A percentile compares a stretch with the other conserved stretches of the same genome.
Conservation (phyloP, 2,888 invertebrate genomes). For the Cylindroiulus punctatus region DNA sequence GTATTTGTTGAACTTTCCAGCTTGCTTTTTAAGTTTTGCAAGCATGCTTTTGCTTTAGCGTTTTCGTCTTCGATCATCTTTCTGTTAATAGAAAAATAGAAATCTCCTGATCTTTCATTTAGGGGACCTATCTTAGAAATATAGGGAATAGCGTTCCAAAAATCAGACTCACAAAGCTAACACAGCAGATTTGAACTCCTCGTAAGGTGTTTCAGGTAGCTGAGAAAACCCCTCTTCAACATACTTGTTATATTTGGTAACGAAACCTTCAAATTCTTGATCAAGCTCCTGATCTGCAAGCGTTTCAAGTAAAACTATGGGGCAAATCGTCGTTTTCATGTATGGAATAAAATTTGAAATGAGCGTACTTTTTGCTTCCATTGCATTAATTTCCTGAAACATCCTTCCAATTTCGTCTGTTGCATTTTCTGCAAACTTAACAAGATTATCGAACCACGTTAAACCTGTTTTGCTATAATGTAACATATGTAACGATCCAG, state of each 20-base stretch:
- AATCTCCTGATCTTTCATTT: too few relatives aligned
- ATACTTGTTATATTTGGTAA: background rate
- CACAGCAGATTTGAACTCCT: background rate
- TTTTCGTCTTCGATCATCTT: slow-evolving; percentile 14
- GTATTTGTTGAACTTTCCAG: background rate
- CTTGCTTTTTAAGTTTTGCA: background rate
- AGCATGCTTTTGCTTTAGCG: background rate
- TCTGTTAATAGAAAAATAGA: slow-evolving; percentile 18
- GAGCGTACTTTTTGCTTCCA: background rate
- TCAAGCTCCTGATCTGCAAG: background rate
- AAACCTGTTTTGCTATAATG: background rate
- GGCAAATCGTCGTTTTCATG: background rate
- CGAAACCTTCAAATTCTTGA: background rate
- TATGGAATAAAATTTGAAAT: background rate
- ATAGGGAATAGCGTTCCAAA: background rate
- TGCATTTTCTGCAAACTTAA: background rate
- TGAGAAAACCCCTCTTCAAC: background rate
- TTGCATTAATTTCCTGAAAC: background rate
- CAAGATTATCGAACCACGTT: background rate
- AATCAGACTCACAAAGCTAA: background rate
- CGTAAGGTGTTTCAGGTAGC: background rate
- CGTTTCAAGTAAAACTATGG: background rate
- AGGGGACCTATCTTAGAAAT: too few relatives aligned
- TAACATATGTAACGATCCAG: background rate
- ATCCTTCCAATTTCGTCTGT: background rate